Evolutionary conservation across 2,113 vertebrate genomes (phyloP).

Genomic region (Megalops atlanticus): DNA sequence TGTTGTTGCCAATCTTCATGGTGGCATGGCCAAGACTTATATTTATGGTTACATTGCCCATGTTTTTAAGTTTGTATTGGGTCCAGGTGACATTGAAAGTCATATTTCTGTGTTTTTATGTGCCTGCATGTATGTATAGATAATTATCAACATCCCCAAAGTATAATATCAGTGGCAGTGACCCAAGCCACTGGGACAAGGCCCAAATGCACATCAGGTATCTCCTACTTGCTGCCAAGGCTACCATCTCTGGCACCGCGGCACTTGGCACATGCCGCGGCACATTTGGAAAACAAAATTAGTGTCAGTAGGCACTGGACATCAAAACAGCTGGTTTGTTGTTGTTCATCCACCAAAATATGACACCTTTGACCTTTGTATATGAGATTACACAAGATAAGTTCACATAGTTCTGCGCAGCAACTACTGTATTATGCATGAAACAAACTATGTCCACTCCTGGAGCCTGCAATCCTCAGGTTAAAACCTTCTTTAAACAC

Average conservation of each 20-base stretch:
- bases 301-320: constrained; percentile 9
- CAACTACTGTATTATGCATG: neutral
- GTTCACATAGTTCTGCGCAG: neutral
- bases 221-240: constrained; percentile 28
- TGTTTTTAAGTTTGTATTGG: neutral
- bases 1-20: neutral
- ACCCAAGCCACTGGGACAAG: constrained; percentile 13
- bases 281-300: constrained; percentile 18
- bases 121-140: neutral
- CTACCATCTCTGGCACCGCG: constrained; percentile 26
- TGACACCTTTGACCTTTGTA: constrained; percentile 44
- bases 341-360: constrained; percentile 24
- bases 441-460: neutral
- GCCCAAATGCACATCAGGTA: constrained; percentile 28
- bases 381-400: constrained; percentile 35
- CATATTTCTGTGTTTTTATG: constrained; percentile 2
- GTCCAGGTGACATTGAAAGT: constrained; percentile 11
- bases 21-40: neutral
- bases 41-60: neutral
- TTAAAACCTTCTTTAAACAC: no score
- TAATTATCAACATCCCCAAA: constrained; percentile 33
- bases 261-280: neutral
- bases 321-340: constrained; percentile 47
- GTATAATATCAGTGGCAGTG: constrained; percentile 31
- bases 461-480: no score